Evolutionary conservation across 2,888 invertebrate species (phyloP).

Genomic region (Eurois occulta): DNA sequence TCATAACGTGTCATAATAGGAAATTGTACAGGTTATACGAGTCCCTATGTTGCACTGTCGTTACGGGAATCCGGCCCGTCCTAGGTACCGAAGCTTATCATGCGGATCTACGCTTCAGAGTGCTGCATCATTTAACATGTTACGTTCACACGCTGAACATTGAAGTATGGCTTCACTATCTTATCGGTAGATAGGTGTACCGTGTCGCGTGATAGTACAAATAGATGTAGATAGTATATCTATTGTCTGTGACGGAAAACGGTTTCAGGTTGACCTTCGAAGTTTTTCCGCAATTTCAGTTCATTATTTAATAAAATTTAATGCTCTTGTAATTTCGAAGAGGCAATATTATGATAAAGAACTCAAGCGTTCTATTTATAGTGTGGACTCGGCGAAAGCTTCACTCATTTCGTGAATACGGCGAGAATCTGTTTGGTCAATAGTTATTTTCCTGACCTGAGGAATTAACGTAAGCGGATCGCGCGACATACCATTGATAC

Average conservation of each 20-base stretch:
- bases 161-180: conserved; percentile 8
- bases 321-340: neutral
- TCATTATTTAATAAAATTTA: conserved; percentile 5
- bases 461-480: neutral
- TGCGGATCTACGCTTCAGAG: conserved; percentile 13
- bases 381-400: neutral
- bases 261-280: conserved; percentile 8
- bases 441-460: neutral
- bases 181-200: conserved; percentile 26
- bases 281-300: neutral
- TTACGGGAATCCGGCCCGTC: too few relatives aligned
- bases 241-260: conserved; percentile 4
- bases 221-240: neutral
- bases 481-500: neutral
- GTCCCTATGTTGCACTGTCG: neutral
- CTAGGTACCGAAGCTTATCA: neutral
- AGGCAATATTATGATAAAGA: neutral
- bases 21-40: neutral
- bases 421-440: neutral
- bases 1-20: neutral
- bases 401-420: neutral
- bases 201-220: conserved; percentile 25
- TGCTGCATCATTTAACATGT: conserved; percentile 11
- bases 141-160: conserved; percentile 26
- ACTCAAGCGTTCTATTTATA: neutral